Evolutionary conservation across 1,140 invertebrate genomes (phyloP), one percentile per base, ranked within the genome.

Genomic region (Meteorus sp.): DNA sequence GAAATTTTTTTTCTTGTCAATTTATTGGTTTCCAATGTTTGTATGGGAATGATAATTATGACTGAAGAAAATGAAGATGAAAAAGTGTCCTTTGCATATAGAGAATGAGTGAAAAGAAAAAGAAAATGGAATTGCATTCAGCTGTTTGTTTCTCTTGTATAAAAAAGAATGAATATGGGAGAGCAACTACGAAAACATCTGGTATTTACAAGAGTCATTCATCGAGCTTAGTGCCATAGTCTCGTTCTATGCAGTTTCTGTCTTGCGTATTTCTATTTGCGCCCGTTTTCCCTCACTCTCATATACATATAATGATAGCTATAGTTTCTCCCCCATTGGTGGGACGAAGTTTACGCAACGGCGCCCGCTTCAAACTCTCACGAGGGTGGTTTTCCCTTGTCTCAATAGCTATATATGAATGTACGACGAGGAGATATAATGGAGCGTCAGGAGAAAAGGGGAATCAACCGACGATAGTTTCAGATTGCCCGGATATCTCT

Each of bases 141-240:
- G 35, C 35, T 39, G 35, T 3, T 15, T 39, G 35, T 39, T 39
- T 39, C 35, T 13, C 35, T 4, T 4, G 35, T 4, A 15, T 39
- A n/a, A 8, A 15, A 39, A 15, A 13, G 35, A 35, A 56, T 47
- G 20, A 3, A 33, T 22, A 31, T 47, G 6, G 47, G 35, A 29
- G n/a, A 20, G 20, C 25, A 19, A 25, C 17, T 56, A 23, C 22
- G 43, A 35, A 50, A 47, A 55, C 39, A 43, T 2, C 17, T 35
- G 63, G 60, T 65, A 57, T 69, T 64, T 65, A 56, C 61, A 39
- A 29, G 61, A 67, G 61, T 64, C 64, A 69, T 69, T 62, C 61
- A 64, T 62, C 60, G 65, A 66, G 61, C 62, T 66, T 52, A 58
- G 15, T 27, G 19, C 9, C 8, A 20, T n/a, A 29, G 23, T 13